These are phyloP conservation scores for Takifugu flavidus DNA, from an alignment of 2,113 vertebrate species.

Conservation along the genomic window DNA sequence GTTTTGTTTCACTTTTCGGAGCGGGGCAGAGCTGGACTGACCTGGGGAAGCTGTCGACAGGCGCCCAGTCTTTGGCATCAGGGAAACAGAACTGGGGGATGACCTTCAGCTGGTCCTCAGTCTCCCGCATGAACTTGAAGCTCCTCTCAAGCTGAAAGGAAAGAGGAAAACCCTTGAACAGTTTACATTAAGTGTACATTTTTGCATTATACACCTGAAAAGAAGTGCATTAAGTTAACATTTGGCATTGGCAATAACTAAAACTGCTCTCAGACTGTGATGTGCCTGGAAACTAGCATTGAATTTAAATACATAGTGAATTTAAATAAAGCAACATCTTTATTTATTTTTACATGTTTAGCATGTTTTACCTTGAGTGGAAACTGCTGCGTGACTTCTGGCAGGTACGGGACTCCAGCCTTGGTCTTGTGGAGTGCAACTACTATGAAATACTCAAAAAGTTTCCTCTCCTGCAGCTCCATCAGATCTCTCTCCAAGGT, in stretches of 20 bases:
- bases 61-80: constrained; percentile 93
- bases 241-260: too few species aligned
- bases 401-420: constrained; percentile 85
- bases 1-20: constrained; percentile 13
- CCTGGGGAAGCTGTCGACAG: constrained; percentile 92
- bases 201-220: too few species aligned
- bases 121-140: constrained; percentile 92
- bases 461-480: constrained; percentile 87
- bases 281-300: too few species aligned
- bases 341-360: not conserved
- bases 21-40: constrained; percentile 40
- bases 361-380: constrained; percentile 81
- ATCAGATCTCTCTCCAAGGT: constrained; percentile 84
- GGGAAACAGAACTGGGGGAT: constrained; percentile 98
- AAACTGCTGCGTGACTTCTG: constrained; percentile 95
- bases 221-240: too few species aligned
- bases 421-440: constrained; percentile 92
- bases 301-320: too few species aligned
- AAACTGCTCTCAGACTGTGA: too few species aligned
- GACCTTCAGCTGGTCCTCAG: constrained; percentile 95
- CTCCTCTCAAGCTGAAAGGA: constrained; percentile 85
- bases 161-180: not conserved
- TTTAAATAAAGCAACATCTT: not conserved
- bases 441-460: constrained; percentile 94
- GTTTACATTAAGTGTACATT: not conserved